Base-by-base conservation (phyloP, 2,888 invertebrate genomes). In the Caenorhabditis imperialis region DNA sequence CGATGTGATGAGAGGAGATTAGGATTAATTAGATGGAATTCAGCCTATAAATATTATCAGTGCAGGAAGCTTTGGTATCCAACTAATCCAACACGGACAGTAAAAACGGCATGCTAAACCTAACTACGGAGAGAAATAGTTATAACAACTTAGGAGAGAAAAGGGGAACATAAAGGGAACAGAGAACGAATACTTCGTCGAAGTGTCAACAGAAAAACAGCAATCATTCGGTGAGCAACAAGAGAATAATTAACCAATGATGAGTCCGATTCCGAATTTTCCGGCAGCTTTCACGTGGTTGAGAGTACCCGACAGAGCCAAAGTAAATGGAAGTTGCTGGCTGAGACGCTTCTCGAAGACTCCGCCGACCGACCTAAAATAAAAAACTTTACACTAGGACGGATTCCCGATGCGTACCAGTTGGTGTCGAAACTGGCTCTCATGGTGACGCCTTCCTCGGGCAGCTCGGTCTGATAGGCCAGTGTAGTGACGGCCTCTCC, bases 351-450 rank as follows among this genome's bases (percentile, higher is more conserved):
- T 98, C 90, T 98, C 97, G 84, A 98, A 89, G 2, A 95, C 94
- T 0, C 94, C 96, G 57, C 94, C 94, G 10, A 97, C 93, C 78
- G 93, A 62, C 79, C 79, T 79, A 57, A 3, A 42, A 42, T 38
- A 33, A 27, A 6, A 12, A 7, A 27, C 14, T 40, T 40, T 16
- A 6, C 6, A 16, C 18, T 4, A 6, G 14, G 12, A 45, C 16
- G 20, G 12, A 18, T 45, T 5, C 3, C 8, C 3, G 30, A 35
- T 37, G 60, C 57, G 18, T 3, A 78, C 94, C 94, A 95, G 89
- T 94, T 94, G 45, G 94, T 93, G 89, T 96, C 95, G 55, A 94
- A 91, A 90, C 94, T 94, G 85, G 95, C 96, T 93, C 93, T 93
- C 89, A 97, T 96, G 54, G 93, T 92, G 85, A 96, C 92, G 89